Conservation (phyloP, 1,140 invertebrate species). For the Pseudobourletiella spinata region DNA sequence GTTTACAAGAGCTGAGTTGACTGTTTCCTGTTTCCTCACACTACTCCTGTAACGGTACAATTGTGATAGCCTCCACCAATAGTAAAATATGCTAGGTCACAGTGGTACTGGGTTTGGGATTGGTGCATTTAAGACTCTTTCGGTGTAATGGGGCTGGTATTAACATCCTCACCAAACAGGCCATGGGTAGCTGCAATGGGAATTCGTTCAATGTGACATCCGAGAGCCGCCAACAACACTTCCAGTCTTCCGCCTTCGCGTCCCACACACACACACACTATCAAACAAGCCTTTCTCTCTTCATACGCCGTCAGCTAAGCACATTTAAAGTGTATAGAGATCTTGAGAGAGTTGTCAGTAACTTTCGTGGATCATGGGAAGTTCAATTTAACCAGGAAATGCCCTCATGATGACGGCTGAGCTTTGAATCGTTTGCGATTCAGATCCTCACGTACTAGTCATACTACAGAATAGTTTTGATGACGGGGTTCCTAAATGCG, state of each 20-base stretch:
- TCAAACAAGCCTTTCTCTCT: neutral
- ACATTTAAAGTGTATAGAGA: neutral
- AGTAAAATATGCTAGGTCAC: too few relatives aligned
- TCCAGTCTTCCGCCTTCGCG: neutral
- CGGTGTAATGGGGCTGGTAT: too few relatives aligned
- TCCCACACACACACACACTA: neutral
- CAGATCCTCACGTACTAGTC: neutral
- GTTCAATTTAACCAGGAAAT: neutral
- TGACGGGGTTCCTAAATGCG: neutral
- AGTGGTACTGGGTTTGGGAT: too few relatives aligned
- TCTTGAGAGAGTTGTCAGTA: neutral
- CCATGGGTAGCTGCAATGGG: constrained; percentile 2
- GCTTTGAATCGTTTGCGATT: neutral
- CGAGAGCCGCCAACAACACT: neutral
- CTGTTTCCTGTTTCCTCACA: too few relatives aligned
- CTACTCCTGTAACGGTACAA: too few relatives aligned
- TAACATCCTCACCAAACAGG: neutral
- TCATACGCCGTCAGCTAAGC: neutral
- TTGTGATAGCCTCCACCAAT: too few relatives aligned
- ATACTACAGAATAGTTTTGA: neutral
- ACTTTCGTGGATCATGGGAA: neutral
- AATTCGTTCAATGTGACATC: constrained; percentile 1
- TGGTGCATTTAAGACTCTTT: too few relatives aligned
- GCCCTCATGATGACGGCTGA: neutral
- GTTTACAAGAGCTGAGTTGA: too few relatives aligned